phyloP scores from a whole-genome alignment of 2,113 vertebrate species.

The Tonatia bakeri region DNA sequence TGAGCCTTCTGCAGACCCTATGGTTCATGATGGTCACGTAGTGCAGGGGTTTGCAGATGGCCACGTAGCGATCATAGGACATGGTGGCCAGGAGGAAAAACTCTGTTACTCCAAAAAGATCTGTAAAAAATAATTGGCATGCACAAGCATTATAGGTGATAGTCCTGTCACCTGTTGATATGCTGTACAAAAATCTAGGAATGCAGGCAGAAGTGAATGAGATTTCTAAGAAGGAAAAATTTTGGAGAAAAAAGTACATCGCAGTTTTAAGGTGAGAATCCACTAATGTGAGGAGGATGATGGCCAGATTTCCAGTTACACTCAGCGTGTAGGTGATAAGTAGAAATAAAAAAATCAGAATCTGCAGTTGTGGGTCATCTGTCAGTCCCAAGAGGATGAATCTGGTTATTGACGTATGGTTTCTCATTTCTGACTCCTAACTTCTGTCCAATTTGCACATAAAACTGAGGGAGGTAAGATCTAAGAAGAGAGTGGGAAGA shows the following conservation, averaged over 20 bases:
- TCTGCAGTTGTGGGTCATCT: neutral
- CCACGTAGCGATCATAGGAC: too few species aligned
- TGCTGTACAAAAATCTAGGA: too few species aligned
- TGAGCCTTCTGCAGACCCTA: too few species aligned
- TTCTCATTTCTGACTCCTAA: neutral
- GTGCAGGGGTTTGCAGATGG: too few species aligned
- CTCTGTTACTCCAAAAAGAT: too few species aligned
- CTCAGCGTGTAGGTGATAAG: neutral
- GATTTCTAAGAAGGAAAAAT: too few species aligned
- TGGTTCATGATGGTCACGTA: too few species aligned
- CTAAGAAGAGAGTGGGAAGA: neutral
- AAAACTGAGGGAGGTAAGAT: neutral
- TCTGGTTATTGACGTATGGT: neutral
- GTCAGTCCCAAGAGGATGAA: neutral
- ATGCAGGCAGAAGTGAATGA: too few species aligned
- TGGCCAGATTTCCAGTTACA: neutral
- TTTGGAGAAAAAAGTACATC: neutral
- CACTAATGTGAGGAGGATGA: neutral
- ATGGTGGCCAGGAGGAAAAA: too few species aligned
- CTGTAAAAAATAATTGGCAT: too few species aligned
- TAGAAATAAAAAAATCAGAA: neutral
- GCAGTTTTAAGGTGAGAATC: conserved; percentile 25
- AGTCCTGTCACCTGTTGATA: too few species aligned
- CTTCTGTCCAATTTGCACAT: neutral
- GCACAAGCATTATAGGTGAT: too few species aligned